Evolutionary conservation across 2,113 vertebrate species (phyloP).

Genomic region (Scytalopus superciliaris): DNA sequence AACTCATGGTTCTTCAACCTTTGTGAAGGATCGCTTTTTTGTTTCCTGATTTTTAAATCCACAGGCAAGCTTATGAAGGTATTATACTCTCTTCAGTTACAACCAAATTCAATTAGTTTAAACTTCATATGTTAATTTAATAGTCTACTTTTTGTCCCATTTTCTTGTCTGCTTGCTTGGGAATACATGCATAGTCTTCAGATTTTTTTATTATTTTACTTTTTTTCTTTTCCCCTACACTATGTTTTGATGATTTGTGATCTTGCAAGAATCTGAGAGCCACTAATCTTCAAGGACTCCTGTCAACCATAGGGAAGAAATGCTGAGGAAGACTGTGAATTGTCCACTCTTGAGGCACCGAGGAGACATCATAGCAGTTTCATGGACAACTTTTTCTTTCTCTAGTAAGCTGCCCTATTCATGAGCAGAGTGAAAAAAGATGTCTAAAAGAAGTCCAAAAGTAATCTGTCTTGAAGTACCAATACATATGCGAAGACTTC

Average conservation of each 20-base stretch:
- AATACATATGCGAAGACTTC: neutral
- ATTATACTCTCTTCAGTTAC: neutral
- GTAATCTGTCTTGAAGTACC: neutral
- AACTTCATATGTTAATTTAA: neutral
- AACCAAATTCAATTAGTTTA: neutral
- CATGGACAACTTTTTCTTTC: neutral
- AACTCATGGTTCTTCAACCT: neutral
- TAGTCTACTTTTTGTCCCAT: neutral
- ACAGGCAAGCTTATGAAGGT: neutral
- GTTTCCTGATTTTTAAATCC: neutral
- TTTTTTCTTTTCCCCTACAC: neutral
- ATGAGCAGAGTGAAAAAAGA: neutral
- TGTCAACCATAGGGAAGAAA: neutral
- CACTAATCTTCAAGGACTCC: neutral
- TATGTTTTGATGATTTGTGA: neutral
- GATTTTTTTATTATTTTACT: neutral
- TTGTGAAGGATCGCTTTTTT: neutral
- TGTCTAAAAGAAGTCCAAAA: neutral
- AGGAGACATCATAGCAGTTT: neutral
- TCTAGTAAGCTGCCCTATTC: neutral
- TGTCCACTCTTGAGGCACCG: neutral
- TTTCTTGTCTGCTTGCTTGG: neutral
- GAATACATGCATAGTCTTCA: neutral
- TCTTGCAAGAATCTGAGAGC: neutral
- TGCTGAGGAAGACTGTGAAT: neutral